A percentile compares a stretch with the other conserved stretches of the same genome.
These are phyloP conservation scores for Plectropomus leopardus DNA, from an alignment of 2,113 vertebrate genomes.

Conservation along the genomic window DNA sequence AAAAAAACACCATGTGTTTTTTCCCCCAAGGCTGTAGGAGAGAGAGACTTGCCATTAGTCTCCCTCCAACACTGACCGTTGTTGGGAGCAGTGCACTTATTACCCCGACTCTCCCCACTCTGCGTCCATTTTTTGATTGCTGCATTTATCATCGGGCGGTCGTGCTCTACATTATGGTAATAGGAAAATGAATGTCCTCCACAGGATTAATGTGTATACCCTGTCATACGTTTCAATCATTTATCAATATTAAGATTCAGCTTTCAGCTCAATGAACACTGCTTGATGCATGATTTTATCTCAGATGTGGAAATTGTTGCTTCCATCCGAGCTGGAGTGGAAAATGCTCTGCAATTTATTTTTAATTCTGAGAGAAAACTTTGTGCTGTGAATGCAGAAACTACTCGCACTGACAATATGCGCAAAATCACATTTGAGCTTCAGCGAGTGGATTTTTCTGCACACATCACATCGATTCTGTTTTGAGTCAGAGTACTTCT, in stretches of 20 bases:
- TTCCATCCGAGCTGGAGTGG: conserved; percentile 34
- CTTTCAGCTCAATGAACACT: conserved; percentile 63
- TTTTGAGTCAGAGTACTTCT: conserved; percentile 42
- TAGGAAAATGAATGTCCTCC: conserved; percentile 85
- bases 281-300: conserved; percentile 69
- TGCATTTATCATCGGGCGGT: conserved; percentile 82
- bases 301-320: conserved; percentile 64
- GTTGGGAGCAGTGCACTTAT: conserved; percentile 76
- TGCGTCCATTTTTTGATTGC: conserved; percentile 85
- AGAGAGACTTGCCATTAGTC: conserved; percentile 60
- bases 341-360: conserved; percentile 20
- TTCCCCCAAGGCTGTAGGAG: conserved; percentile 4
- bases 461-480: conserved; percentile 42
- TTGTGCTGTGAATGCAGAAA: neutral
- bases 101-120: conserved; percentile 76
- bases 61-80: conserved; percentile 69
- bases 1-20: conserved; percentile 45
- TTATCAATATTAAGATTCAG: conserved; percentile 83
- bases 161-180: conserved; percentile 85
- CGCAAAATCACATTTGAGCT: neutral
- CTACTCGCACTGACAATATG: neutral
- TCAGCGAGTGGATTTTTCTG: conserved; percentile 19
- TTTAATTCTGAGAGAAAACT: conserved; percentile 33
- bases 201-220: conserved; percentile 85
- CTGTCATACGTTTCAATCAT: conserved; percentile 85